Conservation (phyloP, 2,888 invertebrate species). For the Tortrix viridana region DNA sequence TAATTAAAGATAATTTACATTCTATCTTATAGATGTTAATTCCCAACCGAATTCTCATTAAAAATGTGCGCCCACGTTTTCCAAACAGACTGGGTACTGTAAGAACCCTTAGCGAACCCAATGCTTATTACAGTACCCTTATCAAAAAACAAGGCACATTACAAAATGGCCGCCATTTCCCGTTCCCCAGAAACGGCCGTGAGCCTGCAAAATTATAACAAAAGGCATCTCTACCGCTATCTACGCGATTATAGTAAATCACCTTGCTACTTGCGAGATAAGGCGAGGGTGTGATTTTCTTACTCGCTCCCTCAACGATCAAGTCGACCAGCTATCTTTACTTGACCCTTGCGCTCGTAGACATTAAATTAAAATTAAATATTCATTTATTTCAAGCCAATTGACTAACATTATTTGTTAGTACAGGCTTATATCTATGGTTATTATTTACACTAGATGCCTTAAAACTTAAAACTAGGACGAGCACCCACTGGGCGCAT, state of each 20-base stretch:
- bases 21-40: constrained; percentile 63
- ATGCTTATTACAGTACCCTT: constrained; percentile 83
- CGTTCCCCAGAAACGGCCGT: constrained; percentile 80
- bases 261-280: constrained; percentile 83
- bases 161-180: constrained; percentile 82
- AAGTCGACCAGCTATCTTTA: no score
- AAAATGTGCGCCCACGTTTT: constrained; percentile 78
- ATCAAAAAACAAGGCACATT: constrained; percentile 84
- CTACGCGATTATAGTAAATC: constrained; percentile 85
- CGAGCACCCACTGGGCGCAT: no score
- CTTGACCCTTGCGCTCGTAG: no score
- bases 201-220: constrained; percentile 84
- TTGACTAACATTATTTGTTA: no score
- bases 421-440: no score
- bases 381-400: no score
- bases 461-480: no score
- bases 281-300: constrained; percentile 52
- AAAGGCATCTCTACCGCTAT: constrained; percentile 84
- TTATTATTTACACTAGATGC: no score
- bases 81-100: constrained; percentile 62
- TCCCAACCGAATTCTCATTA: constrained; percentile 76
- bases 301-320: no score
- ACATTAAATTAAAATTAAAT: no score
- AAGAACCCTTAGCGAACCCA: constrained; percentile 57
- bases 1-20: background rate